phyloP scores from a whole-genome alignment of 2,888 invertebrate species.

The Eumerus sabulonum region DNA sequence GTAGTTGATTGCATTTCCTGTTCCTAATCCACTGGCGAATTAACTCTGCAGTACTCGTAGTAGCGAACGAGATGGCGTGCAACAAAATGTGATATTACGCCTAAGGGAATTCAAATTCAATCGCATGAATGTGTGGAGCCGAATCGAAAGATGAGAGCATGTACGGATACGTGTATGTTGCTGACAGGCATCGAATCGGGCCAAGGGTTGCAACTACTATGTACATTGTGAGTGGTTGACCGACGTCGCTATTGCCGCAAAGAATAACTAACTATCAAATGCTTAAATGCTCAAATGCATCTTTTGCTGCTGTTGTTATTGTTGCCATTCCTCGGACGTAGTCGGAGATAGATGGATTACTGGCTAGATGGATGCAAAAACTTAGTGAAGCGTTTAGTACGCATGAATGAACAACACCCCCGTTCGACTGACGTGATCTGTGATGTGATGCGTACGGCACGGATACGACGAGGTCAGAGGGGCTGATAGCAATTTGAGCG shows the following conservation, averaged over 20 bases:
- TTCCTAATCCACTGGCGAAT: slow-evolving; percentile 62
- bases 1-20: slow-evolving; percentile 65
- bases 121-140: slow-evolving; percentile 36
- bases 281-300: slow-evolving; percentile 58
- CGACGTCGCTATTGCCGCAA: slow-evolving; percentile 32
- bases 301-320: slow-evolving; percentile 29
- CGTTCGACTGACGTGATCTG: slow-evolving; percentile 66
- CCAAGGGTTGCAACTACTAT: too few species aligned
- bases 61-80: too few species aligned
- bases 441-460: slow-evolving; percentile 63
- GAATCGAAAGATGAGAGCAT: slow-evolving; percentile 27
- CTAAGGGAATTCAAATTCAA: slow-evolving; percentile 63
- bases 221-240: not conserved
- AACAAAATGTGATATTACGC: slow-evolving; percentile 47
- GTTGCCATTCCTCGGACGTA: slow-evolving; percentile 4
- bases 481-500: slow-evolving; percentile 36
- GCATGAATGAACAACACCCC: slow-evolving; percentile 71
- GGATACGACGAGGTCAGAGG: slow-evolving; percentile 12
- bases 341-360: not conserved
- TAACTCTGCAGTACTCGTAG: slow-evolving; percentile 45
- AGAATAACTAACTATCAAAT: slow-evolving; percentile 62
- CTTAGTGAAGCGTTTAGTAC: slow-evolving; percentile 70
- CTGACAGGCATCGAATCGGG: slow-evolving; percentile 33
- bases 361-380: slow-evolving; percentile 57
- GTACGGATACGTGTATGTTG: slow-evolving; percentile 51